Evolutionary conservation across 1,140 invertebrate species (phyloP).

Genomic region (Aphelenchoides besseyi): DNA sequence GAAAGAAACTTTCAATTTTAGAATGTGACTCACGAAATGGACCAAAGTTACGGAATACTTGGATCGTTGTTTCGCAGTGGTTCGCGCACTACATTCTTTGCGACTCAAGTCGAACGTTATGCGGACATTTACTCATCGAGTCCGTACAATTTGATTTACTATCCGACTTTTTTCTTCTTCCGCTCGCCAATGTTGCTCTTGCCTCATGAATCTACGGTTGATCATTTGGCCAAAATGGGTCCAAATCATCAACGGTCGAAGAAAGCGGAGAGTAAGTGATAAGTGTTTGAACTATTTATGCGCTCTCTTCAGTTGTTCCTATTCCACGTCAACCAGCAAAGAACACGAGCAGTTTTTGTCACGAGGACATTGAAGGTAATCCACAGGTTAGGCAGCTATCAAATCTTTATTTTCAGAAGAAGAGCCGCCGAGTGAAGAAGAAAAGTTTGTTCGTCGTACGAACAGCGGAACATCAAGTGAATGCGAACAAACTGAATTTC

Average conservation of each 20-base stretch:
- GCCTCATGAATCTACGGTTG: constrained; percentile 78
- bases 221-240: constrained; percentile 39
- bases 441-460: neutral
- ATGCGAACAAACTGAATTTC: neutral
- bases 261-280: too few relatives aligned
- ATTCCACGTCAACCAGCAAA: neutral
- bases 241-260: too few relatives aligned
- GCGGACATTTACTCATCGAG: constrained; percentile 94
- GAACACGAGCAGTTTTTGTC: neutral
- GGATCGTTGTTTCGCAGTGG: constrained; percentile 86
- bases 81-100: constrained; percentile 95
- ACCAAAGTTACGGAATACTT: constrained; percentile 92
- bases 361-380: constrained; percentile 1
- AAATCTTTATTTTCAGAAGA: too few relatives aligned
- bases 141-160: constrained; percentile 93
- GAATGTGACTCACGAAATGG: constrained; percentile 93
- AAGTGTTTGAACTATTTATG: neutral
- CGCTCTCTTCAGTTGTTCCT: neutral
- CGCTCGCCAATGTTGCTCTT: constrained; percentile 70
- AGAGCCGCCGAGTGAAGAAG: neutral
- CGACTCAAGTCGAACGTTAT: constrained; percentile 80
- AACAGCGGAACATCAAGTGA: neutral
- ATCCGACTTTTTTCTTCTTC: constrained; percentile 86
- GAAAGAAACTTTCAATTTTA: constrained; percentile 21
- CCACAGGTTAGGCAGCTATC: neutral